phyloP scores from a whole-genome alignment of 2,888 invertebrate species.

The Busseola fusca region DNA sequence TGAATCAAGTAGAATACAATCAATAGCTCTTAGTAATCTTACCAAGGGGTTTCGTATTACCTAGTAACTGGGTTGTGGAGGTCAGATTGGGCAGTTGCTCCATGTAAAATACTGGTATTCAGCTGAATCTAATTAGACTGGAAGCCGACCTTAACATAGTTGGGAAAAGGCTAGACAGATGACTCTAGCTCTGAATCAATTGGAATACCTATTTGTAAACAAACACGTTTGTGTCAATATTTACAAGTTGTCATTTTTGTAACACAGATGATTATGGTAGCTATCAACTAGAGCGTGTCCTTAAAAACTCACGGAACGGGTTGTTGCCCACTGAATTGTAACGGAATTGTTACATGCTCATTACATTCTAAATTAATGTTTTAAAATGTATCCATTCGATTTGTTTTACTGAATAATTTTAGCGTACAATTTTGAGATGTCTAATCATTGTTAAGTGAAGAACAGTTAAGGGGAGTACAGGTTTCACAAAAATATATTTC shows the following conservation, averaged over 20 bases:
- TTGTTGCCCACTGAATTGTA: conserved; percentile 13
- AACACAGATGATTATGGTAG: background rate
- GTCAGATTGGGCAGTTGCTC: no score
- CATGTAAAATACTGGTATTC: no score
- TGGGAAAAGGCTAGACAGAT: no score
- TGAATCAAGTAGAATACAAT: conserved; percentile 1
- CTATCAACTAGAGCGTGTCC: conserved; percentile 14
- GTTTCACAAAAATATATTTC: conserved; percentile 22
- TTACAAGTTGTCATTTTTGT: conserved; percentile 33
- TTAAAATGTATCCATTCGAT: background rate
- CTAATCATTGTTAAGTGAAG: background rate
- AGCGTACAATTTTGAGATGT: background rate
- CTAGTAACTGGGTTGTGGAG: no score
- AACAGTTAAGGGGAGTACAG: background rate
- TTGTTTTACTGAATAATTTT: background rate
- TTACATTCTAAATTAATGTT: conserved; percentile 8
- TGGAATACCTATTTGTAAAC: conserved; percentile 29
- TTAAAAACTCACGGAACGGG: conserved; percentile 6
- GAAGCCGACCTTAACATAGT: no score
- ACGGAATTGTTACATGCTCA: background rate
- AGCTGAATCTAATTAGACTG: no score
- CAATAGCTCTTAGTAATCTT: no score
- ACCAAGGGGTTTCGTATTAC: no score
- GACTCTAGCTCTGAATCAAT: conserved; percentile 36
- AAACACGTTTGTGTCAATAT: conserved; percentile 31